phyloP scores from a whole-genome alignment of 1,140 invertebrate genomes.

The Arion vulgaris region DNA sequence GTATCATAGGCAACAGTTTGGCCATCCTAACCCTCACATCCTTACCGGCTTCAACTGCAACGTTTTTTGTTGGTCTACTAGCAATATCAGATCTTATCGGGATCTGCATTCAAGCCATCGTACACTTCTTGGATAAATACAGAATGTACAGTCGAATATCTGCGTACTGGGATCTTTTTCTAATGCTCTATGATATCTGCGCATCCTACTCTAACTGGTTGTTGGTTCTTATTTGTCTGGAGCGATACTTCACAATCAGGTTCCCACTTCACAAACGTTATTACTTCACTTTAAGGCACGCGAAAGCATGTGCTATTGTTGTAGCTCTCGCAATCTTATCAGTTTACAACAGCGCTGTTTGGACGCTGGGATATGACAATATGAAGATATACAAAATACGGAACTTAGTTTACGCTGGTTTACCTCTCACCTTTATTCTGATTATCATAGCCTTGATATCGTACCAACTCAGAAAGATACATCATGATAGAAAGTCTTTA shows the following conservation, averaged over 20 bases:
- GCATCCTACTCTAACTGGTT: slow-evolving; percentile 62
- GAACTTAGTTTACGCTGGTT: slow-evolving; percentile 41
- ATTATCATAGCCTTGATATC: slow-evolving; percentile 46
- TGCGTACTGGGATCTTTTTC: slow-evolving; percentile 37
- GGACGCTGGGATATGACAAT: slow-evolving; percentile 7
- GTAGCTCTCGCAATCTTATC: slow-evolving; percentile 38
- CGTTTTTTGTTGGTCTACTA: slow-evolving; percentile 54
- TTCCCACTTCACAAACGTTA: slow-evolving; percentile 54
- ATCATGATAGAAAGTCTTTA: slow-evolving; percentile 34
- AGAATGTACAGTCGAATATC: slow-evolving; percentile 28
- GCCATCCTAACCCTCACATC: slow-evolving; percentile 49
- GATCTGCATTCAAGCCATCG: slow-evolving; percentile 47
- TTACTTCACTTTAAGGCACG: slow-evolving; percentile 47
- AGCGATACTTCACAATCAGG: slow-evolving; percentile 58
- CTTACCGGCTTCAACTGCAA: slow-evolving; percentile 51
- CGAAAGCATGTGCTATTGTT: slow-evolving; percentile 36
- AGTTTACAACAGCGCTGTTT: background rate
- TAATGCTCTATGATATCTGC: slow-evolving; percentile 46
- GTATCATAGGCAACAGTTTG: slow-evolving; percentile 53
- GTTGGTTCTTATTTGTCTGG: slow-evolving; percentile 57
- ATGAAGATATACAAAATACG: slow-evolving; percentile 36
- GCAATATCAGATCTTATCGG: slow-evolving; percentile 49
- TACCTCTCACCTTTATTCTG: slow-evolving; percentile 50
- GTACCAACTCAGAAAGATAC: slow-evolving; percentile 34
- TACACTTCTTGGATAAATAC: slow-evolving; percentile 43